A percentile compares a stretch with the other conserved stretches of the same genome.
phyloP scores from a whole-genome alignment of 2,797 vertebrate species.

The Pantherophis vulpinus region DNA sequence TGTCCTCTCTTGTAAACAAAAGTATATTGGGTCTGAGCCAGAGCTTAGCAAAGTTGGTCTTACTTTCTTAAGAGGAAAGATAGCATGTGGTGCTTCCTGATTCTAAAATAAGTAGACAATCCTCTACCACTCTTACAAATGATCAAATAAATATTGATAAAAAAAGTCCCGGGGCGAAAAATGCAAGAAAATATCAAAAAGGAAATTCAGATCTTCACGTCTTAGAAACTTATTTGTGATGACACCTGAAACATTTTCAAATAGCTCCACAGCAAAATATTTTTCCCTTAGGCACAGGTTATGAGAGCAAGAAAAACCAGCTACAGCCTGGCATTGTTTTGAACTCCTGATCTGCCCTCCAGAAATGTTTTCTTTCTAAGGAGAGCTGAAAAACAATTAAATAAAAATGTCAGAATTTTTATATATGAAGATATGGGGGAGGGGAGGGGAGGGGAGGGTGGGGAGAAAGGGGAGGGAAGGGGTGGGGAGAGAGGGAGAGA shows the following conservation, averaged over 20 bases:
- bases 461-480: background rate
- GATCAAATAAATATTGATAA: background rate
- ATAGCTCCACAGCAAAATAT: background rate
- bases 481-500: background rate
- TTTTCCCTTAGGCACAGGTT: background rate
- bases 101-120: too few relatives aligned
- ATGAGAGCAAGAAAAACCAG: background rate
- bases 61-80: background rate
- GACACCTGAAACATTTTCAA: background rate
- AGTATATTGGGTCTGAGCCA: background rate
- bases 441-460: background rate
- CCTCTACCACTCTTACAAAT: background rate
- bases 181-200: background rate
- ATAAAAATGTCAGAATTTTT: constrained; percentile 5
- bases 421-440: constrained; percentile 4
- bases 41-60: background rate
- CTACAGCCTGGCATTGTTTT: background rate
- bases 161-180: too few relatives aligned
- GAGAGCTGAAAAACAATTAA: background rate
- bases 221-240: background rate
- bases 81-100: background rate
- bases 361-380: background rate
- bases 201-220: background rate
- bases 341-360: background rate
- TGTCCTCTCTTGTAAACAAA: background rate